Evolutionary conservation across 2,797 vertebrate species (phyloP).

Genomic region (Gadopsis bispinosus): DNA sequence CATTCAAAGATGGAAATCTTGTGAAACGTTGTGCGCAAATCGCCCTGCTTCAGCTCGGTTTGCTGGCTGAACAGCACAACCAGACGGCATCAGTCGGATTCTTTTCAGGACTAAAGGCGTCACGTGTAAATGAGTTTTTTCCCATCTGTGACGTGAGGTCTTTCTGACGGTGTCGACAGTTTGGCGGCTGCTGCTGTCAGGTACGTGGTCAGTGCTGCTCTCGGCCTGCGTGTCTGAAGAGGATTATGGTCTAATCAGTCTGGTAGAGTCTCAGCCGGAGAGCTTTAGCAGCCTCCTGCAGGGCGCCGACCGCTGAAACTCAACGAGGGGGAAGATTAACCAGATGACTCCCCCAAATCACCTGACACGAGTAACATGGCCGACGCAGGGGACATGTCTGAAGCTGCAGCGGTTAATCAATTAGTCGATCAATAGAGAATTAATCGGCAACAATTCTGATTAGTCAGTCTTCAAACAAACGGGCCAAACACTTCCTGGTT

Average conservation of each 20-base stretch:
- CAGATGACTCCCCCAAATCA: neutral
- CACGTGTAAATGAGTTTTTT: neutral
- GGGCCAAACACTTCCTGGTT: too few relatives aligned
- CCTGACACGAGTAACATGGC: too few relatives aligned
- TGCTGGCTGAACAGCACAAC: neutral
- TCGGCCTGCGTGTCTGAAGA: constrained; percentile 6
- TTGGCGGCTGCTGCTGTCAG: too few relatives aligned
- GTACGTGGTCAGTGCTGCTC: neutral
- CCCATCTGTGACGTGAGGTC: too few relatives aligned
- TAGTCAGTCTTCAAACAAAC: too few relatives aligned
- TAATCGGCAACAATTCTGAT: too few relatives aligned
- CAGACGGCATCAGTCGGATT: too few relatives aligned
- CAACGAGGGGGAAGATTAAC: constrained; percentile 49
- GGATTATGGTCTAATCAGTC: constrained; percentile 65
- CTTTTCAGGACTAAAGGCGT: neutral
- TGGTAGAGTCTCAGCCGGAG: constrained; percentile 37
- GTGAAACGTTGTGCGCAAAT: neutral
- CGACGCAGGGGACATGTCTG: too few relatives aligned
- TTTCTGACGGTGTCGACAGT: too few relatives aligned
- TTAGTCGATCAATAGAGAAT: too few relatives aligned
- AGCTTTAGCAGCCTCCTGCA: constrained; percentile 46
- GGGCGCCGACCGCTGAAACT: constrained; percentile 37
- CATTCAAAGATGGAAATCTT: neutral
- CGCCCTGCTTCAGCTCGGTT: neutral
- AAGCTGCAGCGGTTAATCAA: too few relatives aligned